A percentile compares a stretch with the other conserved stretches of the same genome.
Conservation (phyloP, 92 coral and sea anemone species). For the Porites divaricata region DNA sequence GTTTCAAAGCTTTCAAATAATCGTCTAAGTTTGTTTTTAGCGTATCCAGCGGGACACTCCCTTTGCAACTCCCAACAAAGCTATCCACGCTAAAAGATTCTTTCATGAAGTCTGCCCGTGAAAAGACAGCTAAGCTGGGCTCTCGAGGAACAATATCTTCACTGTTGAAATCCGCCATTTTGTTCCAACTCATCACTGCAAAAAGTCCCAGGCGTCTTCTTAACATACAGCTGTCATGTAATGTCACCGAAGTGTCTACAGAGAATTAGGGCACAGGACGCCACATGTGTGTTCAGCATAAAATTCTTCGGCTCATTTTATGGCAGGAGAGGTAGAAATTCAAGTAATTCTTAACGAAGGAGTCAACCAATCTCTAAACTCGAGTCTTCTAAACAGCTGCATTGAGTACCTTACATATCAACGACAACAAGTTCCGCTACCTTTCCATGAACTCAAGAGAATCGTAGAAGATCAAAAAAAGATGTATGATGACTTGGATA, state of each 20-base stretch:
- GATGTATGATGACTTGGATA: constrained; percentile 23
- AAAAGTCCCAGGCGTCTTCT: too few species aligned
- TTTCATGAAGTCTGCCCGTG: constrained; percentile 86
- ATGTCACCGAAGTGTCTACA: constrained; percentile 8
- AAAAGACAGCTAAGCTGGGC: constrained; percentile 83
- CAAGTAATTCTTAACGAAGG: constrained; percentile 26
- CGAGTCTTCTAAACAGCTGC: constrained; percentile 70
- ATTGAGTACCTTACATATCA: constrained; percentile 89
- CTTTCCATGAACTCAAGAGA: constrained; percentile 84
- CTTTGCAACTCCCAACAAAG: constrained; percentile 88
- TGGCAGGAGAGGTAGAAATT: constrained; percentile 40
- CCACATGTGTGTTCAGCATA: not conserved
- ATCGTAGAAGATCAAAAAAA: constrained; percentile 37
- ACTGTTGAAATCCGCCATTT: constrained; percentile 86
- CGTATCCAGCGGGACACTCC: constrained; percentile 81
- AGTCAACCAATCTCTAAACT: constrained; percentile 17
- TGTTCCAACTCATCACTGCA: constrained; percentile 58
- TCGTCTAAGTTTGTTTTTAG: constrained; percentile 90
- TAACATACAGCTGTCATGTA: not conserved
- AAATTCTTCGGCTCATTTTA: not conserved
- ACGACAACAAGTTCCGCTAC: constrained; percentile 89
- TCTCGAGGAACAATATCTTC: constrained; percentile 79
- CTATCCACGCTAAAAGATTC: constrained; percentile 88
- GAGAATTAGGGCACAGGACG: not conserved
- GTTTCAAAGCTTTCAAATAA: constrained; percentile 89